Conservation (phyloP, 2,113 vertebrate species). For the Anolis sagrei region DNA sequence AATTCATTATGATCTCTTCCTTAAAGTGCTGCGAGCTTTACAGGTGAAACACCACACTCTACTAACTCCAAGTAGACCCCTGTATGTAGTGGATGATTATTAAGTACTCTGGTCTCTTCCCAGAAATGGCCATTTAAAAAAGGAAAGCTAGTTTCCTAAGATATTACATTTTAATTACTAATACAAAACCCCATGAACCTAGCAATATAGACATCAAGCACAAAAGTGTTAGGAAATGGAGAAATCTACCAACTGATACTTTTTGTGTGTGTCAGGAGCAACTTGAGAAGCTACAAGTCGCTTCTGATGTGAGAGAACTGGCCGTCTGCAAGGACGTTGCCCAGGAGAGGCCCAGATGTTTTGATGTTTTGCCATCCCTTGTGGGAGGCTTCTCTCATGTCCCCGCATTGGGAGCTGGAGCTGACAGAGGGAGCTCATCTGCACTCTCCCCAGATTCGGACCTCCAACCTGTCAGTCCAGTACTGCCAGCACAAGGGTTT, state of each 20-base stretch:
- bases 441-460: too few species aligned
- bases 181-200: not conserved
- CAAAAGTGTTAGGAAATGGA: not conserved
- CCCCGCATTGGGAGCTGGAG: too few species aligned
- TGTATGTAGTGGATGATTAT: slow-evolving; percentile 9
- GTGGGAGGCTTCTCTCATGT: too few species aligned
- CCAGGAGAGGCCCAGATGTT: too few species aligned
- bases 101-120: not conserved
- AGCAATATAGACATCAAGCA: not conserved
- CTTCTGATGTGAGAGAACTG: too few species aligned
- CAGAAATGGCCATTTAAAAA: slow-evolving; percentile 28
- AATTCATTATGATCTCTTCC: not conserved
- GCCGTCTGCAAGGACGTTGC: too few species aligned
- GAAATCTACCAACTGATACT: not conserved
- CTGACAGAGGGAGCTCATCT: too few species aligned
- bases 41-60: not conserved
- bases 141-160: not conserved
- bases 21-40: not conserved
- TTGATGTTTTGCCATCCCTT: too few species aligned
- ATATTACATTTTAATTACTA: not conserved
- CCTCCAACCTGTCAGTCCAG: too few species aligned
- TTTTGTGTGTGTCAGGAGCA: too few species aligned
- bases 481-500: too few species aligned
- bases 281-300: too few species aligned
- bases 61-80: not conserved